These are phyloP conservation scores for Notechis scutatus DNA, from an alignment of 2,113 vertebrate genomes.

Conservation along the genomic window DNA sequence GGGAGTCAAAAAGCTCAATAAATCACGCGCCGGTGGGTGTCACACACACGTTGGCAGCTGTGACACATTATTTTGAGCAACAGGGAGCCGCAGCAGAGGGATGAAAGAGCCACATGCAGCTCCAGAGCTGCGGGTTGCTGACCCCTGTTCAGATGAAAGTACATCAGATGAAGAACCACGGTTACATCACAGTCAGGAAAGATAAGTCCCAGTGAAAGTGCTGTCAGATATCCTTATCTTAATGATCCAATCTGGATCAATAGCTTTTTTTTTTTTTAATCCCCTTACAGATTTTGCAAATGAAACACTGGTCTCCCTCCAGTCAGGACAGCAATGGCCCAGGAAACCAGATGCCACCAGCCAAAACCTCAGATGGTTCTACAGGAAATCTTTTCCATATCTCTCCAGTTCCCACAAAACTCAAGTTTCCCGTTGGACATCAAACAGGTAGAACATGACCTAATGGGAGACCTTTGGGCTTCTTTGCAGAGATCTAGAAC, in stretches of 20 bases:
- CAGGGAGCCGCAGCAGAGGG: too few species aligned
- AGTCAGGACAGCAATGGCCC: not conserved
- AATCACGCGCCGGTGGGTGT: too few species aligned
- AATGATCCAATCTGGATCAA: not conserved
- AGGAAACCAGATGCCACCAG: not conserved
- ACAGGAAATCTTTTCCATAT: slow-evolving; percentile 16
- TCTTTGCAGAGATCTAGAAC: not conserved
- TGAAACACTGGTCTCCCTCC: slow-evolving; percentile 2
- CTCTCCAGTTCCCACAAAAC: slow-evolving; percentile 35
- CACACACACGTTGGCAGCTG: too few species aligned
- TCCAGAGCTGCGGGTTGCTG: too few species aligned
- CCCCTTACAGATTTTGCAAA: not conserved
- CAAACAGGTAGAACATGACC: slow-evolving; percentile 39
- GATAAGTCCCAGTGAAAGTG: not conserved
- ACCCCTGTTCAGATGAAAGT: too few species aligned
- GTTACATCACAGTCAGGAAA: not conserved
- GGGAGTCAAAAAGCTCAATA: too few species aligned
- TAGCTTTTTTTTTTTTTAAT: not conserved
- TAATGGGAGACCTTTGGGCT: not conserved
- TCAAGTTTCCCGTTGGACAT: slow-evolving; percentile 37
- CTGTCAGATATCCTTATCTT: not conserved
- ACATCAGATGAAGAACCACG: not conserved
- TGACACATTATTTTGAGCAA: too few species aligned
- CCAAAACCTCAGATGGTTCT: not conserved
- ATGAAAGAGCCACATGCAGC: too few species aligned